phyloP scores from a whole-genome alignment of 2,113 vertebrate genomes.

The Trematocara nigrifrons region DNA sequence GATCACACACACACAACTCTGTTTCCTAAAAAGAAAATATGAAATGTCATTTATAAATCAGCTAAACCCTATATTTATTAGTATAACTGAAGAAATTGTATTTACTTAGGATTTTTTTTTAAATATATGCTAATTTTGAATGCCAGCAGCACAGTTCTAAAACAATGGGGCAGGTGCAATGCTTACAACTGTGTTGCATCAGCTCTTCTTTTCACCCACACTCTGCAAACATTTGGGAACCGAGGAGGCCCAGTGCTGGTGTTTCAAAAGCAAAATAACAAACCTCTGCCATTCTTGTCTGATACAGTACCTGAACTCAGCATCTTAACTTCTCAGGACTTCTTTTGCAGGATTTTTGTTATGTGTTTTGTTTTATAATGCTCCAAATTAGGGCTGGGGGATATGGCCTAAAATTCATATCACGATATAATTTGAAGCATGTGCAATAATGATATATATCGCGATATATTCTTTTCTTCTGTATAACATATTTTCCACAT shows the following conservation, averaged over 20 bases:
- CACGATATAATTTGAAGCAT: no score
- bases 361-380: not conserved
- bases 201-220: not conserved
- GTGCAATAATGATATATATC: no score
- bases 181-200: not conserved
- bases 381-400: not conserved
- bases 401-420: no score
- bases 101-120: not conserved
- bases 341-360: not conserved
- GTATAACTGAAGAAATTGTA: not conserved
- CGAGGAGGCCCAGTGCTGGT: not conserved
- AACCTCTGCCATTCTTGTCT: not conserved
- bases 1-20: not conserved
- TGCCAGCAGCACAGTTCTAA: not conserved
- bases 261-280: not conserved
- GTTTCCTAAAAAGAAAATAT: not conserved
- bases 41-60: not conserved
- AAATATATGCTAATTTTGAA: not conserved
- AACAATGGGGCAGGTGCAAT: not conserved
- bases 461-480: no score
- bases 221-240: not conserved
- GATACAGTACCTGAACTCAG: not conserved
- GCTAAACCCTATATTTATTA: not conserved
- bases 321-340: not conserved
- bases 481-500: no score